Evolutionary conservation across 2,888 invertebrate genomes (phyloP).

Genomic region (Leptinotarsa tumamoca): DNA sequence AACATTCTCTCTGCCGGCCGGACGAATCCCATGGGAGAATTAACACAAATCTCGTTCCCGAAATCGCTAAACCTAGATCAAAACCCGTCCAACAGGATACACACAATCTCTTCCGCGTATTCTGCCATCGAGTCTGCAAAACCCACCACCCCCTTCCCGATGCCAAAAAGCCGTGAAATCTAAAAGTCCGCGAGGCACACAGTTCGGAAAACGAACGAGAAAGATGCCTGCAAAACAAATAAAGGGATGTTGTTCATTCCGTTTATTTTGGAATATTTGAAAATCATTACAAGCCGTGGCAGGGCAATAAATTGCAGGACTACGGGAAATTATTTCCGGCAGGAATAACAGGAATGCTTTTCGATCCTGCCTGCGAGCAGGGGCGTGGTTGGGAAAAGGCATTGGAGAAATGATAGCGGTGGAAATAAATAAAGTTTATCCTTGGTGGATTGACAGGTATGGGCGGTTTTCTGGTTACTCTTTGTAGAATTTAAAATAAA

Average conservation of each 20-base stretch:
- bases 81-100: slow-evolving; percentile 8
- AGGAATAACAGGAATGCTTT: slow-evolving; percentile 47
- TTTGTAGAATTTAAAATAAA: too few relatives aligned
- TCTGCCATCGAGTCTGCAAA: not conserved
- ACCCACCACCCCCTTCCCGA: not conserved
- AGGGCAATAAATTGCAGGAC: slow-evolving; percentile 42
- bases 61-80: slow-evolving; percentile 11
- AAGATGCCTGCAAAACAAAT: slow-evolving; percentile 32
- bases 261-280: slow-evolving; percentile 47
- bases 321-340: slow-evolving; percentile 46
- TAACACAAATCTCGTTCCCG: slow-evolving; percentile 2
- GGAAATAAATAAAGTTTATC: not conserved
- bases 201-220: not conserved
- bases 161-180: slow-evolving; percentile 13
- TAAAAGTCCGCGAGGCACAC: not conserved
- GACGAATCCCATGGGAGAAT: not conserved
- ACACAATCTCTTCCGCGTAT: slow-evolving; percentile 11
- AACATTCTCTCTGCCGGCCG: not conserved
- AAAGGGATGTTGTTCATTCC: slow-evolving; percentile 45
- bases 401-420: not conserved
- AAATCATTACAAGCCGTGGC: slow-evolving; percentile 44
- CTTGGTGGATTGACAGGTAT: not conserved
- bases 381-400: not conserved
- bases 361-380: slow-evolving; percentile 32
- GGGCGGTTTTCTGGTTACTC: not conserved